These are phyloP conservation scores for Pollachius pollachius DNA, from an alignment of 2,113 vertebrate genomes.

Conservation along the genomic window DNA sequence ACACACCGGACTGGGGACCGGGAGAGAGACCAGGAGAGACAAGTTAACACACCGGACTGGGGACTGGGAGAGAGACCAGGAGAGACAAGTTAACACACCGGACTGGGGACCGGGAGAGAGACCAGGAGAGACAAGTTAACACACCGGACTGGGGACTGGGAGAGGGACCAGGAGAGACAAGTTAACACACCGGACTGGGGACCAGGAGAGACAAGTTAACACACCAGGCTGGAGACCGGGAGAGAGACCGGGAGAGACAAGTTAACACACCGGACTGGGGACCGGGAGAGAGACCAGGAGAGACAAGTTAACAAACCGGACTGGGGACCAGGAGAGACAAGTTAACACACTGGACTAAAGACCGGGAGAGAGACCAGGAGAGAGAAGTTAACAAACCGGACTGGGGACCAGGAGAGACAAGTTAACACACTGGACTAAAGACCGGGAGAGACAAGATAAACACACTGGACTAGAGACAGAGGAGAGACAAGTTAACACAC, in stretches of 20 bases:
- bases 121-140: not conserved
- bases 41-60: slow-evolving; percentile 74
- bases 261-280: not conserved
- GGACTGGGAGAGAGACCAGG: too few species aligned
- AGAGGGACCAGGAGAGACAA: not conserved
- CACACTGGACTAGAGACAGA: not conserved
- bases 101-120: not conserved
- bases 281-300: not conserved
- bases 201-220: too few species aligned
- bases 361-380: not conserved
- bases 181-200: too few species aligned
- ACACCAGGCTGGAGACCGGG: slow-evolving; percentile 75
- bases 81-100: not conserved
- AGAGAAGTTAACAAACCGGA: slow-evolving; percentile 62
- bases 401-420: slow-evolving; percentile 53
- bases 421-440: not conserved
- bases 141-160: not conserved
- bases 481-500: slow-evolving; percentile 38
- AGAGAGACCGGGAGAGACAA: not conserved
- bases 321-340: too few species aligned
- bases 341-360: slow-evolving; percentile 76
- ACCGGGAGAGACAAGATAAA: not conserved
- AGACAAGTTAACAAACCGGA: not conserved
- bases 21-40: too few species aligned
- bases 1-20: not conserved